These are phyloP conservation scores for Penelope pileata DNA, from an alignment of 2,113 vertebrate species.

Conservation along the genomic window DNA sequence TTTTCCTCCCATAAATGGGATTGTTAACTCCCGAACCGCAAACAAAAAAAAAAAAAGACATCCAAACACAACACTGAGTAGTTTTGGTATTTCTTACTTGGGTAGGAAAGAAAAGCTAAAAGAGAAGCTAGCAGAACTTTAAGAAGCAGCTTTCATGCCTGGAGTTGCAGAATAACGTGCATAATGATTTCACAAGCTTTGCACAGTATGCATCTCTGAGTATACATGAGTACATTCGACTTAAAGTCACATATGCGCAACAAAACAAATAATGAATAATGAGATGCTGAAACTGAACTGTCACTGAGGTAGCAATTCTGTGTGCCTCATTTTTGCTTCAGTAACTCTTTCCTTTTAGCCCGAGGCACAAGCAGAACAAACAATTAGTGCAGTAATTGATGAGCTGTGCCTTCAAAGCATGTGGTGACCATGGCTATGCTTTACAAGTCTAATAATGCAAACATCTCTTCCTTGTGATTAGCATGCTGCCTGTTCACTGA, in stretches of 20 bases:
- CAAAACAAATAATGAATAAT: constrained; percentile 80
- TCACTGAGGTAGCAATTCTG: constrained; percentile 77
- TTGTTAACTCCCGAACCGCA: background rate
- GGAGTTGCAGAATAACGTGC: constrained; percentile 59
- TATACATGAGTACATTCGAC: constrained; percentile 72
- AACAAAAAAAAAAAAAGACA: background rate
- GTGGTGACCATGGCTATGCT: constrained; percentile 76
- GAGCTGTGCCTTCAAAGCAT: constrained; percentile 81
- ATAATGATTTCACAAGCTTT: constrained; percentile 67
- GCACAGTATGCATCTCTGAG: constrained; percentile 69
- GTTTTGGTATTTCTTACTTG: constrained; percentile 13
- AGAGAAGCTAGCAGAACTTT: constrained; percentile 46
- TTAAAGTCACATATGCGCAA: constrained; percentile 74
- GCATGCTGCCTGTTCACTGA: constrained; percentile 65
- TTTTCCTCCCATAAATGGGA: background rate
- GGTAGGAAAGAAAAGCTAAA: constrained; percentile 32
- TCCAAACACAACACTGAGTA: background rate
- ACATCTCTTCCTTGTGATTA: constrained; percentile 79
- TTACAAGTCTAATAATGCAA: constrained; percentile 79
- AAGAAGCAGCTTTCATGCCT: constrained; percentile 47
- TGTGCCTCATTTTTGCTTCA: constrained; percentile 73
- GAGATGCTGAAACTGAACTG: constrained; percentile 77
- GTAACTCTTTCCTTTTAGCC: constrained; percentile 75
- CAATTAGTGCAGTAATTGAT: constrained; percentile 85
- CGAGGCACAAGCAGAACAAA: constrained; percentile 82